Conservation (phyloP, 2,113 vertebrate species). For the Brachyhypopomus occidentalis region DNA sequence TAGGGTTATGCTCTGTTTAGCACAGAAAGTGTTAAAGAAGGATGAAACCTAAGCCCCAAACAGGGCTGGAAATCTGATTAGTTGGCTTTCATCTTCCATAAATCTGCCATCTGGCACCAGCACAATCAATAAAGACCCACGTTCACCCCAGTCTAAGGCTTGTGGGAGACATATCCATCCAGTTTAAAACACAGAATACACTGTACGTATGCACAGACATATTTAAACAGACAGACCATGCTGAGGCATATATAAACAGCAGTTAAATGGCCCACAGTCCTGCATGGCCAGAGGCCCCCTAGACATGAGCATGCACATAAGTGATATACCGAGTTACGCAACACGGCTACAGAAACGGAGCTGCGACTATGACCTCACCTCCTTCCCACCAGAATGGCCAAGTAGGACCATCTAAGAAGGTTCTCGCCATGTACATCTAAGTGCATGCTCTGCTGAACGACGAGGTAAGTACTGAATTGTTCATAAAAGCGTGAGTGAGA, state of each 20-base stretch:
- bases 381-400: not conserved
- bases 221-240: constrained; percentile 26
- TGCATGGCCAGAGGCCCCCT: constrained; percentile 32
- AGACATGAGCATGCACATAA: constrained; percentile 27
- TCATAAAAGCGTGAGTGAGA: not conserved
- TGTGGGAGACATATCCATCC: constrained; percentile 30
- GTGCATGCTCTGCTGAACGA: not conserved
- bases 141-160: constrained; percentile 69
- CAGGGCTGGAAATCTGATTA: constrained; percentile 79
- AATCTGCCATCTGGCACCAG: constrained; percentile 76
- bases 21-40: constrained; percentile 73
- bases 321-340: no score
- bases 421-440: not conserved
- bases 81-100: constrained; percentile 76
- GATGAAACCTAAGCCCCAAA: constrained; percentile 70
- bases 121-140: constrained; percentile 71
- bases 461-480: not conserved
- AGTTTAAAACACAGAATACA: constrained; percentile 48
- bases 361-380: no score
- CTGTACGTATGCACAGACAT: constrained; percentile 15
- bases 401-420: not conserved
- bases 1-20: constrained; percentile 68
- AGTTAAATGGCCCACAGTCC: constrained; percentile 8
- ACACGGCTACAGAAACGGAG: no score
- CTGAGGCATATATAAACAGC: constrained; percentile 25